phyloP scores from a whole-genome alignment of 2,888 invertebrate genomes.

The Coelinius sp. region DNA sequence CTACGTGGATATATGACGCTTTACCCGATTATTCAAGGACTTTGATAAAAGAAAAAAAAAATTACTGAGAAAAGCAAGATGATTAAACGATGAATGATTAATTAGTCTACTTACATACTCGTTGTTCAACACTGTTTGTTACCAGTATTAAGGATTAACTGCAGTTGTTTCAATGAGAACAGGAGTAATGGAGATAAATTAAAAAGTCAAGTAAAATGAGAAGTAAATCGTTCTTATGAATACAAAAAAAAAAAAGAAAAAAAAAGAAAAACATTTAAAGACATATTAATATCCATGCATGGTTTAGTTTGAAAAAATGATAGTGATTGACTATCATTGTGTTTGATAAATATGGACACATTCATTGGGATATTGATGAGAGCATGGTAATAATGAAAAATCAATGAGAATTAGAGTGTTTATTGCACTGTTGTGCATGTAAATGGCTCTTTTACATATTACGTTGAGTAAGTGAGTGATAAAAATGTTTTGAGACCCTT shows the following conservation, averaged over 20 bases:
- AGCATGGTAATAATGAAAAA: background rate
- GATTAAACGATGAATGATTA: slow-evolving; percentile 13
- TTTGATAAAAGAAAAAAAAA: too few relatives aligned
- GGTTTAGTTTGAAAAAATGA: slow-evolving; percentile 66
- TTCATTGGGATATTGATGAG: slow-evolving; percentile 66
- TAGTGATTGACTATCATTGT: slow-evolving; percentile 55
- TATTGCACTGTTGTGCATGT: slow-evolving; percentile 61
- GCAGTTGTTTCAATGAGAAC: slow-evolving; percentile 58
- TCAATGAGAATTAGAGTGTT: slow-evolving; percentile 9
- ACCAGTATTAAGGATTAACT: slow-evolving; percentile 63
- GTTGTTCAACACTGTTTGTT: slow-evolving; percentile 69
- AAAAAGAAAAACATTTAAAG: slow-evolving; percentile 58
- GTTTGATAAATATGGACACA: slow-evolving; percentile 65
- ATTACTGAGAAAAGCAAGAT: slow-evolving; percentile 64
- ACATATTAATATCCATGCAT: slow-evolving; percentile 69
- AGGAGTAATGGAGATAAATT: slow-evolving; percentile 4
- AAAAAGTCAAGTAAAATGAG: slow-evolving; percentile 23
- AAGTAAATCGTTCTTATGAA: slow-evolving; percentile 44
- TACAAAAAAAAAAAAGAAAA: slow-evolving; percentile 37
- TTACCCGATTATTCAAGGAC: slow-evolving; percentile 62
- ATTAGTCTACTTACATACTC: slow-evolving; percentile 59
- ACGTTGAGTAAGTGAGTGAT: slow-evolving; percentile 45
- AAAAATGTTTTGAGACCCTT: slow-evolving; percentile 46
- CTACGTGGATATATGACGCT: slow-evolving; percentile 65
- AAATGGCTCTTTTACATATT: slow-evolving; percentile 35